Evolutionary conservation across 2,888 invertebrate genomes (phyloP), one percentile per base, ranked within the genome.

Genomic region (Leptinotarsa tumamoca): DNA sequence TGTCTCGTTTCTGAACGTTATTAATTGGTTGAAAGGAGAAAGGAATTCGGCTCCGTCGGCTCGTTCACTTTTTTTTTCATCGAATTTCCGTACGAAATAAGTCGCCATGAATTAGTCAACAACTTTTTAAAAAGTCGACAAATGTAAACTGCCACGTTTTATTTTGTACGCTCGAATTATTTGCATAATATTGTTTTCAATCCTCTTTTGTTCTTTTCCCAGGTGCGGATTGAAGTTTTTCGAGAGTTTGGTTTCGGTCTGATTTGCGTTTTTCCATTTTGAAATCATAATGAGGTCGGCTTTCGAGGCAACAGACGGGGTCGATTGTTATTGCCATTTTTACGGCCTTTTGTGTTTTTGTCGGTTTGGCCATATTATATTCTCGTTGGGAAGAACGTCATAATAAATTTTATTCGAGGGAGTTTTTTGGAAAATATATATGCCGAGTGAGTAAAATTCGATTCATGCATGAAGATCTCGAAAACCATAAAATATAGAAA

Each of bases 81-180:
- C 76, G 75, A 70, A 72, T 75, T 72, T 66, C 72, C 71, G 68
- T 73, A 67, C 71, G 82, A 85, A 86, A 85, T 86, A 86, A 87
- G 85, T 86, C 85, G 84, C 84, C 83, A 86, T 86, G 86, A 87
- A 87, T 87, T 87, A 87, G 86, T 86, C 86, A 87, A 86, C 87
- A 85, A 86, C 84, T 86, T 87, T 87, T 86, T 69, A 86, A 76
- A 86, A 80, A 86, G 86, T 86, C 85, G 84, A 84, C 84, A 83
- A 86, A 87, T 86, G 86, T 87, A 87, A 86, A 87, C 87, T 87
- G 86, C 86, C 86, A 86, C 85, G 86, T 87, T 86, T 87, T 86
- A 85, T 87, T 86, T 84, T 83, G 82, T 82, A 83, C 83, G 85
- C 85, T 83, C 83, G 85, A 84, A 84, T 86, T 86, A 86, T 87